phyloP scores from a whole-genome alignment of 1,140 invertebrate genomes.

The Hestina assimilis region DNA sequence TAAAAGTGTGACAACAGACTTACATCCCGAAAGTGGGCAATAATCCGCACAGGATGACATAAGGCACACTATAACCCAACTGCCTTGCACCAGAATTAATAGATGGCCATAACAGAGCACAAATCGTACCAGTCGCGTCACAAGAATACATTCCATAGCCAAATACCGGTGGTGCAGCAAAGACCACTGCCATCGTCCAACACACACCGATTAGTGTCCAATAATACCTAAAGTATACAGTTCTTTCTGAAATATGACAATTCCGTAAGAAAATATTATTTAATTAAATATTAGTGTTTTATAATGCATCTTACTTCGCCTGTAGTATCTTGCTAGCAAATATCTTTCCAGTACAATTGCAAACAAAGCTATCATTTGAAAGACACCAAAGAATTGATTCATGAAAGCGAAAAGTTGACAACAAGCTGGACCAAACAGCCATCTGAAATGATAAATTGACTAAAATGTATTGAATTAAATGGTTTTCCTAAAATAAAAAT shows the following conservation, averaged over 20 bases:
- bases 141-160: slow-evolving; percentile 74
- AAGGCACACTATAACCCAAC: slow-evolving; percentile 64
- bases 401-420: slow-evolving; percentile 77
- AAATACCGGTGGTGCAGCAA: slow-evolving; percentile 70
- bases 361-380: slow-evolving; percentile 72
- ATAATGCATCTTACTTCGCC: slow-evolving; percentile 51
- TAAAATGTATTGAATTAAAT: neutral
- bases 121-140: slow-evolving; percentile 69
- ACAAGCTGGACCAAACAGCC: slow-evolving; percentile 72
- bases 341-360: slow-evolving; percentile 74
- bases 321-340: slow-evolving; percentile 65
- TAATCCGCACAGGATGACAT: slow-evolving; percentile 64
- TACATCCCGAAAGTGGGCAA: slow-evolving; percentile 71
- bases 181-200: slow-evolving; percentile 61
- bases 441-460: slow-evolving; percentile 58
- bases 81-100: slow-evolving; percentile 49
- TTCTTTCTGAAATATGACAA: slow-evolving; percentile 60
- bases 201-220: slow-evolving; percentile 59
- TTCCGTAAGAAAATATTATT: neutral
- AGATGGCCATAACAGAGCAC: slow-evolving; percentile 70
- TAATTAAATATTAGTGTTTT: neutral
- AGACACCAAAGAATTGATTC: slow-evolving; percentile 76
- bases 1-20: slow-evolving; percentile 32
- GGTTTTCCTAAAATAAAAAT: no score
- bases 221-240: slow-evolving; percentile 66